These are phyloP conservation scores for Ennomos erosarius DNA, from an alignment of 2,888 invertebrate species.

Conservation along the genomic window DNA sequence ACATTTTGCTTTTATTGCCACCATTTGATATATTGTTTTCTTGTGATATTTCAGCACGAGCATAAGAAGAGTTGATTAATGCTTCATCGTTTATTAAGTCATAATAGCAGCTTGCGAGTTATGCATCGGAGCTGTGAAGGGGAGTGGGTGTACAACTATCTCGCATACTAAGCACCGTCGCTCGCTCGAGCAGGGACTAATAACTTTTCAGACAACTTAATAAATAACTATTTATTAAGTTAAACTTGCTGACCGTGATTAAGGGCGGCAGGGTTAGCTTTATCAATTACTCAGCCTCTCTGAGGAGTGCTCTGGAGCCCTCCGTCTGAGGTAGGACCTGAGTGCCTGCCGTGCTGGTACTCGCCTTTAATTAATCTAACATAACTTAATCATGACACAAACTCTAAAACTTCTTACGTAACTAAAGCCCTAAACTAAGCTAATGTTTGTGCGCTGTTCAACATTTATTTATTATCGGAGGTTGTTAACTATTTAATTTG, in stretches of 20 bases:
- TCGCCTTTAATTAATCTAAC: slow-evolving; percentile 69
- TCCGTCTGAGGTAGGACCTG: slow-evolving; percentile 35
- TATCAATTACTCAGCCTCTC: slow-evolving; percentile 74
- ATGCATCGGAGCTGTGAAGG: slow-evolving; percentile 29
- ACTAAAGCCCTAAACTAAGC: slow-evolving; percentile 2
- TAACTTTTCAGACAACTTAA: slow-evolving; percentile 61
- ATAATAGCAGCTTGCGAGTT: slow-evolving; percentile 35
- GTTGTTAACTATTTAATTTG: no score
- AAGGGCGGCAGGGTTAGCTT: slow-evolving; percentile 67
- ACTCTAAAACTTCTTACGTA: slow-evolving; percentile 47
- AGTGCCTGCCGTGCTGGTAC: slow-evolving; percentile 49
- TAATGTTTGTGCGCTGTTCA: no score
- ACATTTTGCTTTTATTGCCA: slow-evolving; percentile 32
- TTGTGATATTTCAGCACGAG: slow-evolving; percentile 36
- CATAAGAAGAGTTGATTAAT: slow-evolving; percentile 41
- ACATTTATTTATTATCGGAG: no score
- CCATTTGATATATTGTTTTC: slow-evolving; percentile 22
- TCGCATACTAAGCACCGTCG: slow-evolving; percentile 32
- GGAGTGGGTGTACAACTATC: slow-evolving; percentile 22
- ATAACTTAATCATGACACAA: slow-evolving; percentile 70
- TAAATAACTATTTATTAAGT: slow-evolving; percentile 64
- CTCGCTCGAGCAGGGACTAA: slow-evolving; percentile 40
- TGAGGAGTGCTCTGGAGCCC: slow-evolving; percentile 53
- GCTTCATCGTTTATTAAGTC: slow-evolving; percentile 36
- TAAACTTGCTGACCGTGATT: slow-evolving; percentile 67